phyloP scores from a whole-genome alignment of 1,140 invertebrate genomes.

The Maniola jurtina region DNA sequence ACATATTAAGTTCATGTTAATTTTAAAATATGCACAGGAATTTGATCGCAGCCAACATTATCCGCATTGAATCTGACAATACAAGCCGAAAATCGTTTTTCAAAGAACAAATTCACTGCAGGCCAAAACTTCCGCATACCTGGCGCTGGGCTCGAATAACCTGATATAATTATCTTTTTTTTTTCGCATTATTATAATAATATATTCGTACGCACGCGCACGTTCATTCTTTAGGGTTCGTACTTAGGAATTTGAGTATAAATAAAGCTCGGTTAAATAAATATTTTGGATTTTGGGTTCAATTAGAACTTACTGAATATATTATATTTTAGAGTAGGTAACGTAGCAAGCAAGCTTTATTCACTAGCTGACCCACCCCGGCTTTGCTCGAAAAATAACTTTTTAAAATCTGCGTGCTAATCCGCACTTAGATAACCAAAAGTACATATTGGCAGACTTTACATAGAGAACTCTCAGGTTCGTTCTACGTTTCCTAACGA shows the following conservation, averaged over 20 bases:
- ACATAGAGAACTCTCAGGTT: too few species aligned
- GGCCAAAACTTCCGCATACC: slow-evolving; percentile 33
- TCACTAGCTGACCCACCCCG: too few species aligned
- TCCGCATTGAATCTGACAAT: slow-evolving; percentile 13
- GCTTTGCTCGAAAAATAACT: too few species aligned
- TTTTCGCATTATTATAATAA: slow-evolving; percentile 6
- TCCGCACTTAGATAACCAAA: too few species aligned
- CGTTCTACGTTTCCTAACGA: too few species aligned
- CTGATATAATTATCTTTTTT: slow-evolving; percentile 10
- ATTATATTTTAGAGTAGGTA: background rate
- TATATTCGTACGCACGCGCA: slow-evolving; percentile 18
- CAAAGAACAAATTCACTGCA: slow-evolving; percentile 13
- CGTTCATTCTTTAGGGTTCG: slow-evolving; percentile 2
- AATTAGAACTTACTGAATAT: background rate
- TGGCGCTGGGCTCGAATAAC: slow-evolving; percentile 13
- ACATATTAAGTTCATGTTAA: background rate
- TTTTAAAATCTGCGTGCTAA: too few species aligned
- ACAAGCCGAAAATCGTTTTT: slow-evolving; percentile 18
- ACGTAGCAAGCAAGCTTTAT: too few species aligned
- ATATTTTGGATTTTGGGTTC: background rate
- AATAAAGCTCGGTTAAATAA: background rate
- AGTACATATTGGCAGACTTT: too few species aligned
- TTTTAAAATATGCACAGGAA: slow-evolving; percentile 22
- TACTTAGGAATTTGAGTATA: slow-evolving; percentile 1
- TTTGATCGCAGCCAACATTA: background rate